phyloP scores from a whole-genome alignment of 1,140 invertebrate species.

The Scaptodrosophila lebanonensis region DNA sequence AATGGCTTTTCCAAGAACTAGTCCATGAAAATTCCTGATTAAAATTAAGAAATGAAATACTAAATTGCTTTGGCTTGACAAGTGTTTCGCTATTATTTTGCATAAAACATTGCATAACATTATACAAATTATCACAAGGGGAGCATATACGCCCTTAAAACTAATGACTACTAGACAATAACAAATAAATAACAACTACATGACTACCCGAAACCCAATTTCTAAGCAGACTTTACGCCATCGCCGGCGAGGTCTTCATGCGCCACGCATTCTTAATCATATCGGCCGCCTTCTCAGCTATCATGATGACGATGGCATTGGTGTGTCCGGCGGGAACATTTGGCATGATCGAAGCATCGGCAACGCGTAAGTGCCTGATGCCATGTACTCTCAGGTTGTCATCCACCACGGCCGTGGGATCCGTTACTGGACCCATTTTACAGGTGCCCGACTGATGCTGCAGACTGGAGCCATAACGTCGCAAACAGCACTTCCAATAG shows the following conservation, averaged over 20 bases:
- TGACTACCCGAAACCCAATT: not conserved
- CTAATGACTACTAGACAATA: too few relatives aligned
- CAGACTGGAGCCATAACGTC: slow-evolving; percentile 83
- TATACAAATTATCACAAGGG: too few relatives aligned
- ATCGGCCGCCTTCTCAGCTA: slow-evolving; percentile 81
- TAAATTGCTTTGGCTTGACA: too few relatives aligned
- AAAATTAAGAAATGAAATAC: too few relatives aligned
- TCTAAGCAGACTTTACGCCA: slow-evolving; percentile 2
- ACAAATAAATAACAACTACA: slow-evolving; percentile 47
- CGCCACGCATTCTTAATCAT: slow-evolving; percentile 81
- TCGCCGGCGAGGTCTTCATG: slow-evolving; percentile 22
- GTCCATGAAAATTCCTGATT: too few relatives aligned
- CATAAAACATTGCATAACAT: too few relatives aligned
- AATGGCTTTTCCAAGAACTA: too few relatives aligned
- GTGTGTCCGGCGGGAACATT: slow-evolving; percentile 81
- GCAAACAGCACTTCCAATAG: slow-evolving; percentile 86
- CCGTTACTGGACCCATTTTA: slow-evolving; percentile 86
- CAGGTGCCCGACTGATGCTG: slow-evolving; percentile 87
- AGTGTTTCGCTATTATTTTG: too few relatives aligned
- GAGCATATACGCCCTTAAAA: too few relatives aligned
- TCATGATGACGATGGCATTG: slow-evolving; percentile 82
- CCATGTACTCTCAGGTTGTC: slow-evolving; percentile 84
- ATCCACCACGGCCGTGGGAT: slow-evolving; percentile 86
- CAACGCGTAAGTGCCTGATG: slow-evolving; percentile 82
- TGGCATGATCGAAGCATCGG: slow-evolving; percentile 86